A percentile compares a stretch with the other conserved stretches of the same genome.
These are phyloP conservation scores for Gila orcuttii DNA, from an alignment of 2,113 vertebrate species.

Conservation along the genomic window DNA sequence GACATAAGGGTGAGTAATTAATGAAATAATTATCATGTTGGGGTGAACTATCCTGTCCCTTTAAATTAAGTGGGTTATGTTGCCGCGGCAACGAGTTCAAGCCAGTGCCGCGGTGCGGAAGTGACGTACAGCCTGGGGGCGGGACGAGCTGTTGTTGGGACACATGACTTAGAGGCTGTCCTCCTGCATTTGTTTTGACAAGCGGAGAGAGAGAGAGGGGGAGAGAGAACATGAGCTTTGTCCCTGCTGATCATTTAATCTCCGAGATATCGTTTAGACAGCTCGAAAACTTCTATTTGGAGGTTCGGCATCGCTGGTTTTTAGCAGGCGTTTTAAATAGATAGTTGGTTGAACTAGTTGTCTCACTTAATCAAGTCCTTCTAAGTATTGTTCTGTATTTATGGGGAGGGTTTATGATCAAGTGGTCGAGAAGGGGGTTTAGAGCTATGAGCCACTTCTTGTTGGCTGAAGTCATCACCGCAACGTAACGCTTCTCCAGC, in stretches of 20 bases:
- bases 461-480: constrained; percentile 17
- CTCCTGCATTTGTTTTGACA: constrained; percentile 80
- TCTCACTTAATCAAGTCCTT: neutral
- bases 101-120: constrained; percentile 62
- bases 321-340: neutral
- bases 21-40: too few species aligned
- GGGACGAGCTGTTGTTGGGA: constrained; percentile 69
- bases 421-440: constrained; percentile 22
- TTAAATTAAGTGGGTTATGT: constrained; percentile 42
- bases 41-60: too few species aligned
- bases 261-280: constrained; percentile 7
- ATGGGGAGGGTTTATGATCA: neutral
- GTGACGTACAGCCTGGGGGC: constrained; percentile 61
- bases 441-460: constrained; percentile 29
- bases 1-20: too few species aligned
- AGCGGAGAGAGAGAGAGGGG: constrained; percentile 61
- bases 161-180: constrained; percentile 74
- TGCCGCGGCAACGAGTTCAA: constrained; percentile 73
- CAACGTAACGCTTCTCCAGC: constrained; percentile 38
- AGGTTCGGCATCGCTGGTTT: neutral
- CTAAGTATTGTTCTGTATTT: neutral
- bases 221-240: constrained; percentile 11
- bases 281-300: neutral
- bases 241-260: constrained; percentile 20
- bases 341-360: neutral